Evolutionary conservation across 2,888 invertebrate genomes (phyloP).

Genomic region (Acheta domesticus): DNA sequence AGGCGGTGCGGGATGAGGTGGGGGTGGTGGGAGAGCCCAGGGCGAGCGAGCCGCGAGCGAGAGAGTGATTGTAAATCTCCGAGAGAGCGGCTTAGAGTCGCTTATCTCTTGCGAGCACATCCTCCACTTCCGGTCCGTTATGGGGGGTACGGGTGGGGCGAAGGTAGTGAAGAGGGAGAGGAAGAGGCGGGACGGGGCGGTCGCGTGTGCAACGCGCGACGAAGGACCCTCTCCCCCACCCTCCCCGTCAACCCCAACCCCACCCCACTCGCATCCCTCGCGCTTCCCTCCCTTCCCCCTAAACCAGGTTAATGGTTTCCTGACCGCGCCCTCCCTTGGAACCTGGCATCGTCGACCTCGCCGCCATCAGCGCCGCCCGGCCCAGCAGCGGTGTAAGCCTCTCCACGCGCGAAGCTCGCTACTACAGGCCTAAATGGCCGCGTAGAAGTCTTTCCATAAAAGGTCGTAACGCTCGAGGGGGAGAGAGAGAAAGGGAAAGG

Average conservation of each 20-base stretch:
- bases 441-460: background rate
- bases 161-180: background rate
- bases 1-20: background rate
- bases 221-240: no score
- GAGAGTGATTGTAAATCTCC: slow-evolving; percentile 18
- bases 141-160: slow-evolving; percentile 5
- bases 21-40: background rate
- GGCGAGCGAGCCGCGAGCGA: background rate
- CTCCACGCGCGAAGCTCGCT: no score
- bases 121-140: slow-evolving; percentile 9
- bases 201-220: no score
- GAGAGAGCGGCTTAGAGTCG: slow-evolving; percentile 7
- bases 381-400: no score
- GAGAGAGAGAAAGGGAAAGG: background rate
- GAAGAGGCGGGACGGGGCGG: no score
- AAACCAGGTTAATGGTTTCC: slow-evolving; percentile 10
- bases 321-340: background rate
- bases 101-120: background rate
- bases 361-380: background rate
- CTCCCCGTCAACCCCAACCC: no score
- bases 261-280: no score
- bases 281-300: background rate
- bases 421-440: background rate
- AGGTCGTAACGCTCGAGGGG: background rate
- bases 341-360: background rate